Conservation (phyloP, 1,140 invertebrate species). For the Drosophila micromelanica region DNA sequence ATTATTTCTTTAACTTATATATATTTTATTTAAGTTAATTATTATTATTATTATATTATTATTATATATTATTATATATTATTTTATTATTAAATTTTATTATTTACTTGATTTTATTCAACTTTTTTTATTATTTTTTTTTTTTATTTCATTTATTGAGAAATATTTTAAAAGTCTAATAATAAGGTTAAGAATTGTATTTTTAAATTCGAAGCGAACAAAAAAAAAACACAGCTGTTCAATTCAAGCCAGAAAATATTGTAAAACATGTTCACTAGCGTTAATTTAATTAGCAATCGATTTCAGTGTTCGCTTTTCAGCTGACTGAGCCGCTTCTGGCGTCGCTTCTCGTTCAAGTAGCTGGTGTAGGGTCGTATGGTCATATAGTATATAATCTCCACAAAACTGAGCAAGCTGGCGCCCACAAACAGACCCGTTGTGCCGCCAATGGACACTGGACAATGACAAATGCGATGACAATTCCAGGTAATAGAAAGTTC, state of each 20-base stretch:
- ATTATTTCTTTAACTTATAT: no score
- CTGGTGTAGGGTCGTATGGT: conserved; percentile 84
- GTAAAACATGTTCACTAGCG: no score
- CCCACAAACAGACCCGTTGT: conserved; percentile 87
- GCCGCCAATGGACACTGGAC: conserved; percentile 87
- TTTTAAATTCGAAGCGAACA: no score
- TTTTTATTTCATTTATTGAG: background rate
- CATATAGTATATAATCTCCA: conserved; percentile 87
- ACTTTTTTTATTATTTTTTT: no score
- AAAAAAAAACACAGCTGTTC: no score
- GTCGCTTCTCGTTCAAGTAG: conserved; percentile 63
- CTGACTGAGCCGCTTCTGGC: conserved; percentile 23
- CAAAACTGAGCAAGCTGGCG: conserved; percentile 87
- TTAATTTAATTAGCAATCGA: background rate
- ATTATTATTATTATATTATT: no score
- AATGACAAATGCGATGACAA: background rate
- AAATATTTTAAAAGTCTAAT: no score
- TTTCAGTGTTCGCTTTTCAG: conserved; percentile 13
- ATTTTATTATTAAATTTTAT: no score
- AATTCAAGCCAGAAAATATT: no score
- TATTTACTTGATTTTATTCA: no score
- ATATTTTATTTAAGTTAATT: no score
- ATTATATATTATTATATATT: no score
- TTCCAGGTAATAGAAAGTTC: conserved; percentile 5
- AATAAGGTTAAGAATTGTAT: background rate